Evolutionary conservation across 1,140 invertebrate species (phyloP).

Genomic region (Magallana gigas): DNA sequence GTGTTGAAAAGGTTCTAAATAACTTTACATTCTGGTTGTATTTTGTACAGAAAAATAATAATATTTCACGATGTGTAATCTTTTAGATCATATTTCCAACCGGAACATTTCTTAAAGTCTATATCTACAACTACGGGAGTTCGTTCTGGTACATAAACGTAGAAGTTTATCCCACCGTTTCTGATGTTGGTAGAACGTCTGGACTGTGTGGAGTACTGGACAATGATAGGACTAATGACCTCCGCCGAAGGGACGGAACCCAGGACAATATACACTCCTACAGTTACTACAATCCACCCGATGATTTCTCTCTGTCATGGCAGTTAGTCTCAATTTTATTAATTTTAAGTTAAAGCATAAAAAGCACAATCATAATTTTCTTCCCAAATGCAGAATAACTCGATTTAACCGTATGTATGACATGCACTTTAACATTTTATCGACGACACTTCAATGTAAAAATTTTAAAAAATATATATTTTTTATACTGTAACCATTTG

Average conservation of each 20-base stretch:
- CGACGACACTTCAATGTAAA: no score
- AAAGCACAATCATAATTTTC: no score
- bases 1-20: neutral
- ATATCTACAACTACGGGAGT: neutral
- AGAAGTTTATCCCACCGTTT: neutral
- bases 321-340: neutral
- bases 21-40: neutral
- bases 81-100: slow-evolving; percentile 1
- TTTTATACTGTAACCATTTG: no score
- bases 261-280: neutral
- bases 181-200: neutral
- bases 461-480: no score
- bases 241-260: neutral
- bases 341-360: no score
- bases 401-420: no score
- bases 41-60: neutral
- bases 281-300: neutral
- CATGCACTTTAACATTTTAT: no score
- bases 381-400: no score
- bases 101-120: neutral
- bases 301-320: neutral
- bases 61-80: neutral
- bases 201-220: neutral
- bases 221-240: neutral
- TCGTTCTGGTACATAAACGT: neutral